Evolutionary conservation across 2,888 invertebrate species (phyloP).

Genomic region (Archips xylosteana): DNA sequence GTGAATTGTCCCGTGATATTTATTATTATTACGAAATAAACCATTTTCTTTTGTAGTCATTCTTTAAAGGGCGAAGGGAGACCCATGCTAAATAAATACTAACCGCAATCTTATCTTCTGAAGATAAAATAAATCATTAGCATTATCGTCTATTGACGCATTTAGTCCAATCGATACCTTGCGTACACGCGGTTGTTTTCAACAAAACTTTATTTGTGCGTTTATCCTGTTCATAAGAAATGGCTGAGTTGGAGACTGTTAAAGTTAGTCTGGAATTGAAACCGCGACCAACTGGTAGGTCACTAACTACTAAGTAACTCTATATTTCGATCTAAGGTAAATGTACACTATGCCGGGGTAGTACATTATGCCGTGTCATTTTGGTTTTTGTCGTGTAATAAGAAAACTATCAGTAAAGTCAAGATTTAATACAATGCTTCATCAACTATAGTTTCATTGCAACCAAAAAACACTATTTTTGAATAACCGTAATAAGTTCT

Average conservation of each 20-base stretch:
- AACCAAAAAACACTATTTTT: too few species aligned
- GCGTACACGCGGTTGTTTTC: conserved; percentile 27
- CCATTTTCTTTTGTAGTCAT: neutral
- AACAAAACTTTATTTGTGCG: neutral
- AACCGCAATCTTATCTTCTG: conserved; percentile 59
- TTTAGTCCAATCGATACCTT: conserved; percentile 60
- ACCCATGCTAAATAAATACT: conserved; percentile 9
- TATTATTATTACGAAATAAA: too few species aligned
- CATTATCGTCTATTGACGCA: conserved; percentile 77
- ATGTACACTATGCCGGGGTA: too few species aligned
- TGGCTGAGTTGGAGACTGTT: conserved; percentile 56
- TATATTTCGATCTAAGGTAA: neutral
- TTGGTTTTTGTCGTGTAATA: too few species aligned
- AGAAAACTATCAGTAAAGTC: too few species aligned
- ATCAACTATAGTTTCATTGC: too few species aligned
- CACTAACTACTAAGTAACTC: too few species aligned
- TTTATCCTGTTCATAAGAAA: conserved; percentile 33
- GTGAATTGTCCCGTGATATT: too few species aligned
- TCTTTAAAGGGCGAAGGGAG: conserved; percentile 1
- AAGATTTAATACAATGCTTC: too few species aligned
- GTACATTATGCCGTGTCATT: too few species aligned
- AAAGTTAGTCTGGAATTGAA: conserved; percentile 61
- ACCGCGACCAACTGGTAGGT: conserved; percentile 59
- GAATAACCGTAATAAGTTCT: too few species aligned
- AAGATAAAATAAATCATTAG: conserved; percentile 61